Evolutionary conservation across 2,888 invertebrate genomes (phyloP), one percentile per base, ranked within the genome.

Genomic region (Seira ritae): DNA sequence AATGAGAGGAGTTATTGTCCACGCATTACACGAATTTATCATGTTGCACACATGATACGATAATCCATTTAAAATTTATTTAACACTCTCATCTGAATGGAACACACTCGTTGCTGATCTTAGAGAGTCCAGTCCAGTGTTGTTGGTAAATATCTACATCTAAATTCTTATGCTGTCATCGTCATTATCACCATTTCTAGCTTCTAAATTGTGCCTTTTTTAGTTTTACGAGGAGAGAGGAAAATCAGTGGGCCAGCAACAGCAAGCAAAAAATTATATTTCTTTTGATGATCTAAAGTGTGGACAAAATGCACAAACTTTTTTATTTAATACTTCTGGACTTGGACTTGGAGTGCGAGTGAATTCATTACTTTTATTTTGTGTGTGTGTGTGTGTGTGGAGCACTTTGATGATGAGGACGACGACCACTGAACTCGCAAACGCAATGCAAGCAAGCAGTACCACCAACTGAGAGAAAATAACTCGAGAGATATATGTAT

Each of bases 401-500:
- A 55, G 15, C 55, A 62, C 67, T 67, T 77, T 55, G 74, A 50
- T 65, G 24, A 42, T 69, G 46, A 74, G 60, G 46, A 74, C 62
- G 68, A 68, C 76, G 68, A 46, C 78, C 60, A 24, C 74, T 55
- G 17, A 55, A 55, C n/a, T 55, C 15, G 17, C 55, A 42, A 42
- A n/a, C n/a, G n/a, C n/a, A n/a, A n/a, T n/a, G n/a, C n/a, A n/a
- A n/a, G n/a, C n/a, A 55, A n/a, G 55, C 55, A 55, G 3, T 55
- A 74, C 80, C 80, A 80, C 80, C 80, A 80, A 80, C 80, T 69
- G 80, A 31, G 80, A 80, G 69, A 73, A 80, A 73, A 55, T 55
- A 55, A 55, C 55, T 55, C 8, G 55, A 55, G 55, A 55, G 55
- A 55, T 55, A 55, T 55, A 31, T 8, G 2, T 31, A n/a, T n/a